Evolutionary conservation across 2,113 vertebrate species (phyloP).

Genomic region (Rhinopomastus cyanomelas): DNA sequence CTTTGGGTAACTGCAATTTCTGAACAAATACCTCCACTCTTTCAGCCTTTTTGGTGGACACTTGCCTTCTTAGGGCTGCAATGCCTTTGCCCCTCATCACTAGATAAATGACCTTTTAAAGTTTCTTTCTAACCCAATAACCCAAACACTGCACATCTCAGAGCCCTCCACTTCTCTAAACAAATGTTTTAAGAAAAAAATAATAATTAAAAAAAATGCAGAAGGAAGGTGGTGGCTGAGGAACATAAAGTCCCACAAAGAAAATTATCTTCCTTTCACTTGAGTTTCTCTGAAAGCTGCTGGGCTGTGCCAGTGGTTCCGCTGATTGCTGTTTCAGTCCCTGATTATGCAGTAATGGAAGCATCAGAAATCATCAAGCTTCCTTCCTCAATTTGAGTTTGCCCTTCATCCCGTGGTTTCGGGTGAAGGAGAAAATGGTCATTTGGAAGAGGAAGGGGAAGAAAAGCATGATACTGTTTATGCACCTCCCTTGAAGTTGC

Average conservation of each 20-base stretch:
- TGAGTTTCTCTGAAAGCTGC: slow-evolving; percentile 47
- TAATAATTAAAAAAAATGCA: neutral
- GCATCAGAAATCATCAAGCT: slow-evolving; percentile 57
- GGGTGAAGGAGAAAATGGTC: slow-evolving; percentile 59
- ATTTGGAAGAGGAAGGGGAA: slow-evolving; percentile 55
- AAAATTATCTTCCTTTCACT: slow-evolving; percentile 60
- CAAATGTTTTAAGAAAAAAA: slow-evolving; percentile 6
- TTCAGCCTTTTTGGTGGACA: neutral
- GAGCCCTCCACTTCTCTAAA: neutral
- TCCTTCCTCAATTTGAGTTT: slow-evolving; percentile 66
- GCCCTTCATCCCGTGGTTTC: slow-evolving; percentile 66
- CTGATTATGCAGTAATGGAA: slow-evolving; percentile 69
- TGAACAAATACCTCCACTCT: neutral
- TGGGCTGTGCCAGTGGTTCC: slow-evolving; percentile 38
- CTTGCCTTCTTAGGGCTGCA: neutral
- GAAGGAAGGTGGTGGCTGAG: slow-evolving; percentile 16
- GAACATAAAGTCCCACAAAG: slow-evolving; percentile 46
- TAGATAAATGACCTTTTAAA: neutral
- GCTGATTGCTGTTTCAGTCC: slow-evolving; percentile 57
- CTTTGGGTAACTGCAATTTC: neutral
- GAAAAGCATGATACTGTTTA: neutral
- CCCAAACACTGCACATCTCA: neutral
- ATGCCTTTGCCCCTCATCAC: accelerated
- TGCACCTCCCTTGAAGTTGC: slow-evolving; percentile 15
- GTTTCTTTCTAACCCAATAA: neutral